These are phyloP conservation scores for Eumeta japonica DNA, from an alignment of 1,140 invertebrate genomes.

Conservation along the genomic window DNA sequence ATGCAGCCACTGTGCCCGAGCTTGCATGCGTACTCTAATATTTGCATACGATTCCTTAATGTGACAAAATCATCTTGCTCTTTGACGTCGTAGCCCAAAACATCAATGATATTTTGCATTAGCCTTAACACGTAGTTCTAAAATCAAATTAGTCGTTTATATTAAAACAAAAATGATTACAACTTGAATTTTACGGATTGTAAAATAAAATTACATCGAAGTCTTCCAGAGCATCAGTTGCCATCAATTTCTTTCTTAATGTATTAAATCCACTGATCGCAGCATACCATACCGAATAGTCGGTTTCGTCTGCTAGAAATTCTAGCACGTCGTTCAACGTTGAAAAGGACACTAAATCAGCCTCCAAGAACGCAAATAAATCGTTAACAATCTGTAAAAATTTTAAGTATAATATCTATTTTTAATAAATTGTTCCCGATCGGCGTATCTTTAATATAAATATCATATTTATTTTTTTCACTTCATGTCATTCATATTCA, in stretches of 20 bases:
- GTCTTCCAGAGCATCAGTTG: conserved; percentile 18
- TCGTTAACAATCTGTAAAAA: conserved; percentile 70
- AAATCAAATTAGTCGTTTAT: no score
- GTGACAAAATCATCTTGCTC: conserved; percentile 57
- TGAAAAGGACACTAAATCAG: conserved; percentile 48
- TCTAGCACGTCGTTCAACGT: conserved; percentile 56
- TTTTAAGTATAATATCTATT: conserved; percentile 25
- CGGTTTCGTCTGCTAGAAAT: conserved; percentile 62
- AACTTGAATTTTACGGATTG: no score
- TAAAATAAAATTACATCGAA: conserved; percentile 27
- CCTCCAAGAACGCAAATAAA: conserved; percentile 63
- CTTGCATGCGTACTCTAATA: conserved; percentile 63
- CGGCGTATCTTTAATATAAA: conserved; percentile 32
- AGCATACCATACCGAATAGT: conserved; percentile 66
- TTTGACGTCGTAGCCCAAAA: conserved; percentile 61
- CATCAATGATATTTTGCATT: conserved; percentile 59
- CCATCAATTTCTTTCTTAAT: conserved; percentile 41
- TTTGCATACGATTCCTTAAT: conserved; percentile 61
- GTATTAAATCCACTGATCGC: conserved; percentile 55
- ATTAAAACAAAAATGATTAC: background rate
- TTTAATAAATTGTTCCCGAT: conserved; percentile 62
- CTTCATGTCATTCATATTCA: conserved; percentile 37
- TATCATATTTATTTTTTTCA: conserved; percentile 42
- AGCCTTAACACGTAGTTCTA: conserved; percentile 60
- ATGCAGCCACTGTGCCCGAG: conserved; percentile 63